These are phyloP conservation scores for Parazoanthus darwini DNA, from an alignment of 92 coral and sea anemone genomes.

Conservation along the genomic window DNA sequence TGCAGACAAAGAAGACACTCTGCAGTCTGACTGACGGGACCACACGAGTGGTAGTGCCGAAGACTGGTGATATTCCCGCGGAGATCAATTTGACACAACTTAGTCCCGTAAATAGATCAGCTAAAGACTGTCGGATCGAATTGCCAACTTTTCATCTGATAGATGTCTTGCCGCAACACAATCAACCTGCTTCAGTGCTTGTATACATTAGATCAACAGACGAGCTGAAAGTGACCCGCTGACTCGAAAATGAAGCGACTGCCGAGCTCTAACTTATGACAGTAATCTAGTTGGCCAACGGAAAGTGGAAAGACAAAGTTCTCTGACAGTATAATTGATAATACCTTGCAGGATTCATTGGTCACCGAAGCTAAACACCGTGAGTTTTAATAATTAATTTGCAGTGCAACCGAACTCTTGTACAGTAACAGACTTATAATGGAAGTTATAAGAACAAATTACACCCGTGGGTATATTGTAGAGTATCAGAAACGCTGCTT, in stretches of 20 bases:
- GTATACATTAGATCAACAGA: not conserved
- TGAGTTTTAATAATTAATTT: not conserved
- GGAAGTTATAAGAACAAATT: constrained; percentile 73
- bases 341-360: not conserved
- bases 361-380: not conserved
- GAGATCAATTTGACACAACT: not conserved
- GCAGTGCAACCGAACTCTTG: not conserved
- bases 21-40: not conserved
- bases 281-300: not conserved
- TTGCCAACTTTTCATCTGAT: constrained; percentile 10
- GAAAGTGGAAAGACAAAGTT: constrained; percentile 15
- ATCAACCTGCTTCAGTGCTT: not conserved
- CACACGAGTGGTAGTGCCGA: not conserved
- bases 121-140: not conserved
- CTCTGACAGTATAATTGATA: not conserved
- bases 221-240: not conserved
- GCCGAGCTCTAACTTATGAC: not conserved
- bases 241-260: not conserved
- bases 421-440: not conserved
- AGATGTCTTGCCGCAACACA: not conserved
- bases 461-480: constrained; percentile 68
- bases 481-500: constrained; percentile 66
- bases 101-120: not conserved
- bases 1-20: not conserved
- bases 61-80: not conserved